These are phyloP conservation scores for Okapia johnstoni DNA, from an alignment of 2,113 vertebrate genomes.

Conservation along the genomic window DNA sequence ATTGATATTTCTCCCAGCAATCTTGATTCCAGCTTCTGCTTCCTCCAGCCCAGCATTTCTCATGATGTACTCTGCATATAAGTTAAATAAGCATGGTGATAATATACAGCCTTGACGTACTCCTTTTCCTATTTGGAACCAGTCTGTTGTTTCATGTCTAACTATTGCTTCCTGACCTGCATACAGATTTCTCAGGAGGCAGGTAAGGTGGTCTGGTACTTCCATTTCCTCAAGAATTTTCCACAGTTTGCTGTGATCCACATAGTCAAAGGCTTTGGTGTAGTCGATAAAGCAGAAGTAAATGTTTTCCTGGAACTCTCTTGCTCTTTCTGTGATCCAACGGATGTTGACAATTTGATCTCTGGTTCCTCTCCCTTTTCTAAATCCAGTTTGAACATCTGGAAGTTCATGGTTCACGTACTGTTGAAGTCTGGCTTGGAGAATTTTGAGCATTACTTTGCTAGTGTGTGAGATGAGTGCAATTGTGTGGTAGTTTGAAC, in stretches of 20 bases:
- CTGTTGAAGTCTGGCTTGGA: background rate
- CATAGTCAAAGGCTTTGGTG: background rate
- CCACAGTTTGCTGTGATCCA: background rate
- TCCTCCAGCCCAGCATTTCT: background rate
- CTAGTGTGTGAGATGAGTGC: background rate
- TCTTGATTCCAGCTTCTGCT: background rate
- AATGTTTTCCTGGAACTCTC: background rate
- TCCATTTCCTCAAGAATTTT: background rate
- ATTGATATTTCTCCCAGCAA: background rate
- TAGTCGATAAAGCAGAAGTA: background rate
- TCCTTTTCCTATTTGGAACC: background rate
- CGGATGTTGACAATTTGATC: background rate
- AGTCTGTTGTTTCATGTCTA: background rate
- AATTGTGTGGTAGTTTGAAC: background rate
- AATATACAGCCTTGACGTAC: background rate
- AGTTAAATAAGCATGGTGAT: background rate
- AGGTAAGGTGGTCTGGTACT: background rate
- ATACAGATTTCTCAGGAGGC: background rate
- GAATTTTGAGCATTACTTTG: background rate
- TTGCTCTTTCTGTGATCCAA: background rate
- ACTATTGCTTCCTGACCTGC: background rate
- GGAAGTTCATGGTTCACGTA: background rate
- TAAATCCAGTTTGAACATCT: background rate
- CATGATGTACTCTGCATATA: background rate
- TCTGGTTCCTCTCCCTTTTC: background rate